Base-by-base conservation (phyloP, 2,113 vertebrate species). In the Campylomormyrus numenius region DNA sequence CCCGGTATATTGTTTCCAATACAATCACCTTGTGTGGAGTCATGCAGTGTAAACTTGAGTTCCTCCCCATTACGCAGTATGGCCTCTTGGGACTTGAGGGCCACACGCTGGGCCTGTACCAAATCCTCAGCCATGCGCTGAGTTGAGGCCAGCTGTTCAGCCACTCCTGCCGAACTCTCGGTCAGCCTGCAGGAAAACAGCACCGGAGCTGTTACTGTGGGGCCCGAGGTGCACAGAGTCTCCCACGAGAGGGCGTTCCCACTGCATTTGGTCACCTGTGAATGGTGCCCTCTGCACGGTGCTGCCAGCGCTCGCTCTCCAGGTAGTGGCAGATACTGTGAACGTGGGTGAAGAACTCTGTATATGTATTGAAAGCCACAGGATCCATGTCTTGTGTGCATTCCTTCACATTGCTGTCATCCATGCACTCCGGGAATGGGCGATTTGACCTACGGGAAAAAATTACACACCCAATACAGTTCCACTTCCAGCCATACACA, bases 301-400 rank as follows among this genome's bases (percentile, higher is more conserved):
- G 93, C 91, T 96, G 95, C 97, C 96, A 97, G 88, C 89, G 92
- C 50, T 97, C 96, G 0, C 94, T 95, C 93, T 97, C 95, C 91
- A 97, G 94, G 92, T 94, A 96, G 90, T 96, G 96, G 88, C 97
- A 97, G 90, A 97, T 97, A 90, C 96, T 94, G 89, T 97, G 95
- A 0, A 95, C 94, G 88, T 97, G 96, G 1, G 96, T 97, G 93
- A 97, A 97, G 92, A 97, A 97, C 93, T 97, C 96, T 0, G 96
- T 97, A 93, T 95, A 97, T 5, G 95, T 89, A 88, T 95, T 95
- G 88, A 97, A 97, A 2, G 96, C 96, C 89, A 96, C 95, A 0
- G 91, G 56, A 24, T 97, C 96, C 96, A 97, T 97, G 13, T 74
- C 90, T 8, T 92, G 92, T 0, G 96, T 97, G 89, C 97, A 97